phyloP scores from a whole-genome alignment of 2,797 vertebrate species.

The Acrossocheilus fasciatus region DNA sequence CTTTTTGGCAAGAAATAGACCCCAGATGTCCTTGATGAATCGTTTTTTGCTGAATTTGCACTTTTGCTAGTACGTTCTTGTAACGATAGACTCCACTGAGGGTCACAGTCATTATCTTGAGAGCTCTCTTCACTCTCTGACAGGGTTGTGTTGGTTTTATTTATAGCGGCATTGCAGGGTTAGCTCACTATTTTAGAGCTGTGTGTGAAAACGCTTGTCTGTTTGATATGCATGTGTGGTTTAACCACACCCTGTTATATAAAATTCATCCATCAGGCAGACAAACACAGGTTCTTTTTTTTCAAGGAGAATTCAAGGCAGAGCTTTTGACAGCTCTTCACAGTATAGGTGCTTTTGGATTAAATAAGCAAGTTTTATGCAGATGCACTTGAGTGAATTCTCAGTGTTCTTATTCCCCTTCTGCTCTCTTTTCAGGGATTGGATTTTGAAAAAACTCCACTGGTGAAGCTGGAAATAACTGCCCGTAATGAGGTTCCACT shows the following conservation, averaged over 20 bases:
- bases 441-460: conserved; percentile 77
- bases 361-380: background rate
- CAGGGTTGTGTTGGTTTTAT: conserved; percentile 37
- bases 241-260: conserved; percentile 43
- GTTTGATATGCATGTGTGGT: conserved; percentile 37
- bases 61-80: background rate
- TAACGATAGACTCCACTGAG: background rate
- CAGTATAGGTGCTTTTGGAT: background rate
- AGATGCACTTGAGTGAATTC: background rate
- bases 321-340: background rate
- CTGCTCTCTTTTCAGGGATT: conserved; percentile 72
- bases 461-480: conserved; percentile 74
- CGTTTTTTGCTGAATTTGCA: conserved; percentile 1
- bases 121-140: conserved; percentile 14
- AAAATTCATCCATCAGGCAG: background rate
- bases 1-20: background rate
- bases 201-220: conserved; percentile 37
- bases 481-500: conserved; percentile 83
- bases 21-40: background rate
- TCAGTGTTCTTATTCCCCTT: background rate
- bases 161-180: conserved; percentile 47
- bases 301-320: background rate
- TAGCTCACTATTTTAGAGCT: conserved; percentile 32
- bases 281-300: conserved; percentile 30
- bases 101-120: background rate